Evolutionary conservation across 2,888 invertebrate species (phyloP).

Genomic region (Matsumyia berberina): DNA sequence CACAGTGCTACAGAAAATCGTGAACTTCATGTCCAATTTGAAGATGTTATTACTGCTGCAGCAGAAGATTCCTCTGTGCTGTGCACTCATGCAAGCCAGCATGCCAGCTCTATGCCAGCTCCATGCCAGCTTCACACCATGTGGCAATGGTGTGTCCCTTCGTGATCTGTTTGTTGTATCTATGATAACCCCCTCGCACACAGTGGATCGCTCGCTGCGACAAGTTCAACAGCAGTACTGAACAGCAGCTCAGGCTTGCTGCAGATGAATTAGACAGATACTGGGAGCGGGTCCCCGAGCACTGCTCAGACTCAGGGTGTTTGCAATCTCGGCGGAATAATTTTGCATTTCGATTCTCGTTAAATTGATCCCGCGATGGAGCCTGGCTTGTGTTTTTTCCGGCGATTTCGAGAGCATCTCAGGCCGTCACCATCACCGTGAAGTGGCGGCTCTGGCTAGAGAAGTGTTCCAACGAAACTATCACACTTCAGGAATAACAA

Average conservation of each 20-base stretch:
- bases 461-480: slow-evolving; percentile 71
- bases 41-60: slow-evolving; percentile 73
- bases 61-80: slow-evolving; percentile 40
- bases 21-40: slow-evolving; percentile 76
- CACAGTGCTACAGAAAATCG: slow-evolving; percentile 68
- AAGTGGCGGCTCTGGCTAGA: slow-evolving; percentile 52
- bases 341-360: slow-evolving; percentile 63
- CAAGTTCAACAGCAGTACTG: slow-evolving; percentile 65
- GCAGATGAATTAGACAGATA: slow-evolving; percentile 63
- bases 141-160: slow-evolving; percentile 49
- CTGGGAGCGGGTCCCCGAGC: neutral
- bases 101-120: no score
- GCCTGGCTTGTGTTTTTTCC: slow-evolving; percentile 25
- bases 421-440: slow-evolving; percentile 36
- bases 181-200: slow-evolving; percentile 50
- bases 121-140: slow-evolving; percentile 4
- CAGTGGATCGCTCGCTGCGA: no score
- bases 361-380: slow-evolving; percentile 52
- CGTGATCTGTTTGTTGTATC: slow-evolving; percentile 63
- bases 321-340: slow-evolving; percentile 55
- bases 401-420: slow-evolving; percentile 41
- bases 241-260: slow-evolving; percentile 10
- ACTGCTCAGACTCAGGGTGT: slow-evolving; percentile 23
- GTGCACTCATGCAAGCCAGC: slow-evolving; percentile 51
- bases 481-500: slow-evolving; percentile 61